A percentile compares a stretch with the other conserved stretches of the same genome.
phyloP scores from a whole-genome alignment of 2,797 vertebrate species.

The Rhyacichthys aspro region DNA sequence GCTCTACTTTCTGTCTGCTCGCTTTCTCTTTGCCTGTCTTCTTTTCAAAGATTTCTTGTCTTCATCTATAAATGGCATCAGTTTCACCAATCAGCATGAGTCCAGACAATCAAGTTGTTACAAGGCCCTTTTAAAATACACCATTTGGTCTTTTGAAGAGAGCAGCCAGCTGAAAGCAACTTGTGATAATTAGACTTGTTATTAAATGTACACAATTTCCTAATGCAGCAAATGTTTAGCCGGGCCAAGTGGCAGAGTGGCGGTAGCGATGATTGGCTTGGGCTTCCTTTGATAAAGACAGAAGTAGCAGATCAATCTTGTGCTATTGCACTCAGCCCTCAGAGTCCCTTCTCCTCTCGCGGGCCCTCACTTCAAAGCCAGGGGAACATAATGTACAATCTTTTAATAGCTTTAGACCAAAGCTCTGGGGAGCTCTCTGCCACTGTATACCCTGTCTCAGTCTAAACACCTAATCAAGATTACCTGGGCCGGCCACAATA shows the following conservation, averaged over 20 bases:
- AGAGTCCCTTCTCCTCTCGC: slow-evolving; percentile 89
- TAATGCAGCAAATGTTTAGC: slow-evolving; percentile 85
- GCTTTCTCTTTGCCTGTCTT: slow-evolving; percentile 4
- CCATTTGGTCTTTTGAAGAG: slow-evolving; percentile 67
- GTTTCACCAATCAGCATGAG: slow-evolving; percentile 62
- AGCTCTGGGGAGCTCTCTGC: slow-evolving; percentile 91
- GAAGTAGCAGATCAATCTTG: slow-evolving; percentile 89
- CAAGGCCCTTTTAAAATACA: slow-evolving; percentile 56
- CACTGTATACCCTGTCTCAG: slow-evolving; percentile 94
- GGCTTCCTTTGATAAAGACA: slow-evolving; percentile 89
- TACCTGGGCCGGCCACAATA: slow-evolving; percentile 96
- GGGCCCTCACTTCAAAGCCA: slow-evolving; percentile 99
- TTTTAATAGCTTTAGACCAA: slow-evolving; percentile 99
- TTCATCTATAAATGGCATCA: slow-evolving; percentile 59
- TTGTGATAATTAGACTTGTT: slow-evolving; percentile 77
- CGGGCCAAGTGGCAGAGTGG: slow-evolving; percentile 76
- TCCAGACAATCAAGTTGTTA: slow-evolving; percentile 47
- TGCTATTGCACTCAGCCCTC: slow-evolving; percentile 90
- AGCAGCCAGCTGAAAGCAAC: slow-evolving; percentile 49
- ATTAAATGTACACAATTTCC: slow-evolving; percentile 81
- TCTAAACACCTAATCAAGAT: slow-evolving; percentile 99
- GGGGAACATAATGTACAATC: slow-evolving; percentile 99
- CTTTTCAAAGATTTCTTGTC: slow-evolving; percentile 52
- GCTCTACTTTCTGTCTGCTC: slow-evolving; percentile 9
- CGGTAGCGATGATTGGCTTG: slow-evolving; percentile 78